These are phyloP conservation scores for Hymenopus coronatus DNA, from an alignment of 2,888 invertebrate species.

Conservation along the genomic window DNA sequence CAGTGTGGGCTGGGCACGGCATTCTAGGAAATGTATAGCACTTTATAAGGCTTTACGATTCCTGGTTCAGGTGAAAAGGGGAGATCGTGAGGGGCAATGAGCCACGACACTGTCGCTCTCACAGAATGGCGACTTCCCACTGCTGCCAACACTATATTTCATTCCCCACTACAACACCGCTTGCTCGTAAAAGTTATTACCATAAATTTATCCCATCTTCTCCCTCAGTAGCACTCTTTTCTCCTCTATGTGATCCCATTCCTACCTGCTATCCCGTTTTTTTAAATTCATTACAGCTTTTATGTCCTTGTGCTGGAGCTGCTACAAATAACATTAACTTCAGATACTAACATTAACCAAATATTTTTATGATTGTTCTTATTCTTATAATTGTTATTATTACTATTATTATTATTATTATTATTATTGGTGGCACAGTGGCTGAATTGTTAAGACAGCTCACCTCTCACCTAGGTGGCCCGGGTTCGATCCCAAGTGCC, in stretches of 20 bases:
- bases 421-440: no score
- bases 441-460: no score
- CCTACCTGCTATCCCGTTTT: background rate
- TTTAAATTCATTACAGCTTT: background rate
- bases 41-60: background rate
- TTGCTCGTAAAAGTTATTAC: background rate
- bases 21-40: background rate
- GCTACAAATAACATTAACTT: no score
- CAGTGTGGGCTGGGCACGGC: background rate
- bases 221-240: background rate
- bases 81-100: background rate
- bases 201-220: background rate
- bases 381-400: no score
- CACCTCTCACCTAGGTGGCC: no score
- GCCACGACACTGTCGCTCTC: background rate
- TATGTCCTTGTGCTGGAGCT: no score
- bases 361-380: no score
- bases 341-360: no score
- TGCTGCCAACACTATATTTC: background rate
- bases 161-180: background rate
- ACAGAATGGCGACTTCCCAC: background rate
- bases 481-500: no score
- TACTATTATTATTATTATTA: no score
- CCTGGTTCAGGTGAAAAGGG: background rate
- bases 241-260: background rate